Evolutionary conservation across 2,888 invertebrate species (phyloP).

Genomic region (Tenthredo livida): DNA sequence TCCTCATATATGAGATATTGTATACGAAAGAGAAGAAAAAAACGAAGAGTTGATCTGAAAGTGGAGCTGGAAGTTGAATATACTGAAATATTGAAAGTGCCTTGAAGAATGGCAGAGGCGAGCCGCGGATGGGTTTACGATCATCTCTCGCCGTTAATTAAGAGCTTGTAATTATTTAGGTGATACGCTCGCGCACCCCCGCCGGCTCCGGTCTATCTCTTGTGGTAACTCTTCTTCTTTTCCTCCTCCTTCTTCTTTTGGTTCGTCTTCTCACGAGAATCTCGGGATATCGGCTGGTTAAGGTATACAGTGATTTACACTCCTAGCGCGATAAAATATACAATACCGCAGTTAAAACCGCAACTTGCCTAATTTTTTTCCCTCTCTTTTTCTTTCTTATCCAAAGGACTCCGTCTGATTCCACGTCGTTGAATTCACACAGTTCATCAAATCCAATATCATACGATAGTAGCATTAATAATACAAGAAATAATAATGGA

Average conservation of each 20-base stretch:
- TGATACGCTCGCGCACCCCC: constrained; percentile 77
- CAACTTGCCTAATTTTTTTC: background rate
- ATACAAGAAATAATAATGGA: background rate
- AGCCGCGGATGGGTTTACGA: constrained; percentile 76
- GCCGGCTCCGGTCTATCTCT: constrained; percentile 68
- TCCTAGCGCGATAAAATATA: constrained; percentile 63
- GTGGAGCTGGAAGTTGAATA: background rate
- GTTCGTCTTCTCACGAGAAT: background rate
- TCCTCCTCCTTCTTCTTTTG: constrained; percentile 24
- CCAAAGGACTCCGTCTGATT: background rate
- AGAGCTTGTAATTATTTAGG: constrained; percentile 78
- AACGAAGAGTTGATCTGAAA: background rate
- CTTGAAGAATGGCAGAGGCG: constrained; percentile 69
- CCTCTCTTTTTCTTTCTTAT: background rate
- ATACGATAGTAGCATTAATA: background rate
- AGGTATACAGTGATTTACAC: constrained; percentile 68
- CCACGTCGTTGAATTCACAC: background rate
- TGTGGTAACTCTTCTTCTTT: constrained; percentile 62
- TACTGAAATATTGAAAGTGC: constrained; percentile 39
- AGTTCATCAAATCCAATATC: background rate
- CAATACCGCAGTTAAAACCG: constrained; percentile 16
- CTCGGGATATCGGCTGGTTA: constrained; percentile 16
- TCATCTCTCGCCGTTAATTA: constrained; percentile 76
- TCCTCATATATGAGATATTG: background rate
- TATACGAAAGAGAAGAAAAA: background rate